Conservation (phyloP, 2,888 invertebrate species). For the Thecocarcelia acutangulata region DNA sequence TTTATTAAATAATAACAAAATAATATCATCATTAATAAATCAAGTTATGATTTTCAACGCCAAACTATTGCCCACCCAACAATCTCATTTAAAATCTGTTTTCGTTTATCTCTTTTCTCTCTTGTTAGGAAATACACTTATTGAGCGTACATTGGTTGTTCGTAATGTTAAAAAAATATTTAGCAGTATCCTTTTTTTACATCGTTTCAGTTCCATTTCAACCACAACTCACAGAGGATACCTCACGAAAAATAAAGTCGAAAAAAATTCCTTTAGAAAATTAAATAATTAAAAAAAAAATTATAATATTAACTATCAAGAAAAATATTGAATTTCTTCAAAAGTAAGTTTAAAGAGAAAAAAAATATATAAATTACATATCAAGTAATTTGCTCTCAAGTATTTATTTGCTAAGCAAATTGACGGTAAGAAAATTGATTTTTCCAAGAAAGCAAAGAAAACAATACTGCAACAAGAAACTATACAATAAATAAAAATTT, state of each 20-base stretch:
- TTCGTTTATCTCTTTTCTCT: neutral
- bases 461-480: no score
- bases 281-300: slow-evolving; percentile 11
- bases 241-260: slow-evolving; percentile 45
- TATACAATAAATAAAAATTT: no score
- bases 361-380: no score
- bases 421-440: slow-evolving; percentile 61
- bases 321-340: neutral
- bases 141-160: neutral
- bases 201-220: slow-evolving; percentile 63
- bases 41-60: no score
- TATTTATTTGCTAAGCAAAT: neutral
- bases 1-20: neutral
- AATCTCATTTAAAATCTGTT: no score
- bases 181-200: slow-evolving; percentile 52
- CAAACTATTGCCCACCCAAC: no score
- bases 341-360: slow-evolving; percentile 48
- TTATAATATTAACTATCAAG: neutral
- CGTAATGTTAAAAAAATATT: slow-evolving; percentile 24
- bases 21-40: no score
- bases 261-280: slow-evolving; percentile 62
- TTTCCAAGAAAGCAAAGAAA: slow-evolving; percentile 36
- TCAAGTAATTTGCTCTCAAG: no score
- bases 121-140: neutral
- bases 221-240: slow-evolving; percentile 64